These are phyloP conservation scores for Podotricha telesiphe DNA, from an alignment of 2,888 invertebrate species.

Conservation along the genomic window DNA sequence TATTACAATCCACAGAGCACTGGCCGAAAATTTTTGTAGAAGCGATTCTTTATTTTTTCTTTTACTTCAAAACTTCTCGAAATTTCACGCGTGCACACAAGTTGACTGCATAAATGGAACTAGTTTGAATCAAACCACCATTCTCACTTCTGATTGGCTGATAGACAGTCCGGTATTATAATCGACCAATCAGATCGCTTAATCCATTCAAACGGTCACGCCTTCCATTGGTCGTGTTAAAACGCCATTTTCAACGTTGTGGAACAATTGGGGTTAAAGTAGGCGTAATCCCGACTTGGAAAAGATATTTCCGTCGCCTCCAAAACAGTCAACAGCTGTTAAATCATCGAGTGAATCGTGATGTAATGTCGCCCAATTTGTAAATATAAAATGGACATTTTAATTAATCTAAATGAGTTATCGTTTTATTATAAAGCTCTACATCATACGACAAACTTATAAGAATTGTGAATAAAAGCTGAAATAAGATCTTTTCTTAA, in stretches of 20 bases:
- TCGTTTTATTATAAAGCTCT: background rate
- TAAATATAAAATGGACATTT: conserved; percentile 16
- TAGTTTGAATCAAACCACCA: conserved; percentile 75
- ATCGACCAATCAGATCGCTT: conserved; percentile 61
- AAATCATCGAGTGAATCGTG: conserved; percentile 57
- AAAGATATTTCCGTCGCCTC: conserved; percentile 66
- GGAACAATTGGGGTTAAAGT: conserved; percentile 76
- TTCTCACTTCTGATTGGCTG: conserved; percentile 67
- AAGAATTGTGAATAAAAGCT: background rate
- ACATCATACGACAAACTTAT: background rate
- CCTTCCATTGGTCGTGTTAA: conserved; percentile 73
- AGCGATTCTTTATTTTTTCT: conserved; percentile 42
- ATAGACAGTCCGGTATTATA: conserved; percentile 53
- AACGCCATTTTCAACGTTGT: conserved; percentile 78
- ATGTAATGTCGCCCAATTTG: conserved; percentile 48
- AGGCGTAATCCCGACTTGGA: conserved; percentile 70
- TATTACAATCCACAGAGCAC: conserved; percentile 22
- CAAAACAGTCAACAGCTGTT: conserved; percentile 65
- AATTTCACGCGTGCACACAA: conserved; percentile 60
- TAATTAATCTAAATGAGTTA: conserved; percentile 8
- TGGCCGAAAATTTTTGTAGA: conserved; percentile 26
- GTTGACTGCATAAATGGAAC: conserved; percentile 73
- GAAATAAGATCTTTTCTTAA: too few relatives aligned
- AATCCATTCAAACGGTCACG: conserved; percentile 60
- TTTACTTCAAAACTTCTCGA: conserved; percentile 45